Percentiles rank a stretch among this genome's conserved stretches.
phyloP scores from a whole-genome alignment of 2,797 vertebrate species.

The Megalops cyprinoides region DNA sequence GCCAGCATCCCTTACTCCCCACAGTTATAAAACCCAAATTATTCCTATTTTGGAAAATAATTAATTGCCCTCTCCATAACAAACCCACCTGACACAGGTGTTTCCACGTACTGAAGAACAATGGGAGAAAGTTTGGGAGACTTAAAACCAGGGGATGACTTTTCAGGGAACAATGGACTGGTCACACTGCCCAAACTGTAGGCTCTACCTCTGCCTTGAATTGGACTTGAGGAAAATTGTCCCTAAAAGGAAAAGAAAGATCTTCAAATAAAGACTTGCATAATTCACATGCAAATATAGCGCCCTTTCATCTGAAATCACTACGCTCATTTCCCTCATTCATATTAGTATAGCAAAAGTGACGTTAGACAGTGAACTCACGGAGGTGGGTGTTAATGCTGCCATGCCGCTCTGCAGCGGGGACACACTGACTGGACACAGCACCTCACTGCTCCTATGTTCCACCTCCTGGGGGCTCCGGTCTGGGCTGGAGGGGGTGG shows the following conservation, averaged over 20 bases:
- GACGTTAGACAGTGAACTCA: conserved; percentile 60
- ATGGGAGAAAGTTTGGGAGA: conserved; percentile 91
- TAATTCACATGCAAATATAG: neutral
- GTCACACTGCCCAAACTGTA: conserved; percentile 87
- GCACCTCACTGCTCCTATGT: conserved; percentile 60
- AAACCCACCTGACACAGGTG: conserved; percentile 79
- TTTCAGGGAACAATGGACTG: conserved; percentile 80
- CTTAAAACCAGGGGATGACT: conserved; percentile 70
- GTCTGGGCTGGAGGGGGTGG: conserved; percentile 79
- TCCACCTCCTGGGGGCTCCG: conserved; percentile 53
- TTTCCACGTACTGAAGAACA: conserved; percentile 71
- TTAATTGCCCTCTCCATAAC: neutral
- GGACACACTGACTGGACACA: conserved; percentile 78
- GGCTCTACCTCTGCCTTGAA: conserved; percentile 80
- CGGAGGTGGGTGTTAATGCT: conserved; percentile 80
- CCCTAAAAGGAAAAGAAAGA: conserved; percentile 70
- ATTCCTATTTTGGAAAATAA: neutral
- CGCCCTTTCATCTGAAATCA: too few relatives aligned
- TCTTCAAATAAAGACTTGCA: neutral
- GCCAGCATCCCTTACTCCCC: neutral
- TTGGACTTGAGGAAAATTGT: conserved; percentile 96
- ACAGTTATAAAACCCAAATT: neutral
- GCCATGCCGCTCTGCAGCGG: conserved; percentile 76
- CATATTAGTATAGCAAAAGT: neutral
- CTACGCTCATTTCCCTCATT: too few relatives aligned